phyloP scores from a whole-genome alignment of 2,888 invertebrate species.

The Camponotus fellah region DNA sequence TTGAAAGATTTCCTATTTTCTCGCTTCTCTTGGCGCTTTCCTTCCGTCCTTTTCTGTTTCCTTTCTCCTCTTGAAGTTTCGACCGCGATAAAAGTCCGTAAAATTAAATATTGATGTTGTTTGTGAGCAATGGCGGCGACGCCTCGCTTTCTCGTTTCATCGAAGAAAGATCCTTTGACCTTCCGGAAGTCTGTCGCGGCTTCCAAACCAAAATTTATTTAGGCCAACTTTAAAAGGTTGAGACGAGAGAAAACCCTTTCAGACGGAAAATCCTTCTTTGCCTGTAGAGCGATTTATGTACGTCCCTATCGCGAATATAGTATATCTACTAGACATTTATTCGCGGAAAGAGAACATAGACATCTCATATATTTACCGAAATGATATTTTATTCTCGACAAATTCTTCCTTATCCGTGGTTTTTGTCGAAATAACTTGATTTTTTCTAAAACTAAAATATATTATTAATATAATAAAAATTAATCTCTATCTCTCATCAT shows the following conservation, averaged over 20 bases:
- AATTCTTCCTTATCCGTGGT: neutral
- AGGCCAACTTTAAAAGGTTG: conserved; percentile 67
- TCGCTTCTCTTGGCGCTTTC: conserved; percentile 4
- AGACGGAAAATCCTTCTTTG: neutral
- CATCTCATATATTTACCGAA: neutral
- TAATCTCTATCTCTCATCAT: neutral
- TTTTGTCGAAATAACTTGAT: neutral
- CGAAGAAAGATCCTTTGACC: conserved; percentile 33
- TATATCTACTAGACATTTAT: conserved; percentile 5
- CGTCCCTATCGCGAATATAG: neutral
- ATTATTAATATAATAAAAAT: neutral
- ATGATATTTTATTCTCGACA: neutral
- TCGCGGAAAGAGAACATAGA: neutral
- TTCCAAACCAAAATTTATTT: conserved; percentile 69
- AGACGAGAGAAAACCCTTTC: conserved; percentile 29
- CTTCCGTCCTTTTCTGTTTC: conserved; percentile 8
- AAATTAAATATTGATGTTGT: conserved; percentile 79
- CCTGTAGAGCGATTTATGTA: conserved; percentile 43
- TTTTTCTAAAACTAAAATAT: neutral
- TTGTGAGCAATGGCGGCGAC: conserved; percentile 58
- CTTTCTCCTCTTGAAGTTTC: conserved; percentile 42
- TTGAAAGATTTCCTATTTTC: conserved; percentile 69
- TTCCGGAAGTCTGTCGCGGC: conserved; percentile 67
- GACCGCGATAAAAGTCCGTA: conserved; percentile 66
- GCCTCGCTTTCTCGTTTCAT: conserved; percentile 16